Base-by-base conservation (phyloP, 2,797 vertebrate species). In the Lagodon rhomboides region DNA sequence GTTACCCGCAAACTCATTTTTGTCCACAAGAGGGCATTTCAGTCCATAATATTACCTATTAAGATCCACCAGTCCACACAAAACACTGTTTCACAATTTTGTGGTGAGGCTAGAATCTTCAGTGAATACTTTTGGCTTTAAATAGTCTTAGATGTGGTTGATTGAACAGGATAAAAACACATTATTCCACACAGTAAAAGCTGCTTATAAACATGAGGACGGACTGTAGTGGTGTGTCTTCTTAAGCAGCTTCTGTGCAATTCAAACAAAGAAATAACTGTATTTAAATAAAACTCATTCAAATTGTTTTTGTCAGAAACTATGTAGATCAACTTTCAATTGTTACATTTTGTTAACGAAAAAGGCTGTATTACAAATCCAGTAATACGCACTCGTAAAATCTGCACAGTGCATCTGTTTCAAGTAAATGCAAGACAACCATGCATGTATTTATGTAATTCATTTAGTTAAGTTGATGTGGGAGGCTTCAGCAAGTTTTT, bases 1-100 rank as follows among this genome's bases (percentile, higher is more conserved):
- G 1, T 65, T 51, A 9, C 44, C 18, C 1, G 13, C 38, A 69
- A 60, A 15, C 13, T 44, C 0, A 6, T 49, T 73, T 76, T 22
- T 66, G 38, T 73, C 88, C 92, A 92, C 77, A 76, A 82, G 89
- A 73, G 75, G 85, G 87, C 76, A 53, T 3, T 62, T 41, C 16
- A 76, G 23, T 43, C 47, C 41, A 65, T 30, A 38, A 64, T 15
- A 55, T 49, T 38, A 63, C 38, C 22, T n/a, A 5, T n/a, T 0
- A 23, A 11, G 27, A 5, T 15, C 8, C 41, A 22, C 47, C 12
- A 27, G 25, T 47, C 22, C 27, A 50, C 18, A 60, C 16, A 54
- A 6, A 46, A 27, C 18, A 3, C 15, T 1, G 49, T 5, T 6
- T 25, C 15, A 23, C 38, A 5, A 7, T 22, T 7, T 17, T 27